Evolutionary conservation across 92 coral and sea anemone genomes (phyloP).

Genomic region (Bergia puertoricense): DNA sequence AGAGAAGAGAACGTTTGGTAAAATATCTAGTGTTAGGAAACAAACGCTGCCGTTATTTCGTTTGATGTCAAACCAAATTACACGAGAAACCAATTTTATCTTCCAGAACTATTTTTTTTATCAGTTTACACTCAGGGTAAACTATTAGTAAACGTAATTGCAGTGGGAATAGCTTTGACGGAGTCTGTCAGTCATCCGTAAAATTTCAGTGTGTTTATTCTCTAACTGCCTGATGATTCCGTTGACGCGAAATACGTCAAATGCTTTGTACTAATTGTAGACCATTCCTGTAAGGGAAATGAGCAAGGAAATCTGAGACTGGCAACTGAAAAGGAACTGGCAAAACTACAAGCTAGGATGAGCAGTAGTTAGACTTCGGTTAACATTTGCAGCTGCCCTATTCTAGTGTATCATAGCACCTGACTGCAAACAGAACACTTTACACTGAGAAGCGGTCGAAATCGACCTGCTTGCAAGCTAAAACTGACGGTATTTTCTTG

Average conservation of each 20-base stretch:
- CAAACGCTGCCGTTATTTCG: neutral
- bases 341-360: too few relatives aligned
- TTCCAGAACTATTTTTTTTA: neutral
- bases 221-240: neutral
- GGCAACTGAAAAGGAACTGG: neutral
- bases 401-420: too few relatives aligned
- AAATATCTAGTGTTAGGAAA: neutral
- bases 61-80: neutral
- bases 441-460: too few relatives aligned
- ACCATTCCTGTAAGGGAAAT: neutral
- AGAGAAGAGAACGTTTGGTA: neutral
- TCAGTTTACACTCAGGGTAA: neutral
- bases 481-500: too few relatives aligned
- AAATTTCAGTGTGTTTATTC: conserved; percentile 20
- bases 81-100: neutral
- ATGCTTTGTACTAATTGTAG: neutral
- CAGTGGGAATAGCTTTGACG: neutral
- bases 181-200: conserved; percentile 31
- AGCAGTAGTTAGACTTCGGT: too few relatives aligned
- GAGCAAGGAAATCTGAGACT: neutral
- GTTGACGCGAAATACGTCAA: neutral
- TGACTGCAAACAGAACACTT: too few relatives aligned
- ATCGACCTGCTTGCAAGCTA: too few relatives aligned
- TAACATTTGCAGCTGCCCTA: neutral
- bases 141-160: neutral